A percentile compares a stretch with the other conserved stretches of the same genome.
Conservation (phyloP, 2,888 invertebrate genomes). For the Dexiosoma caninum region DNA sequence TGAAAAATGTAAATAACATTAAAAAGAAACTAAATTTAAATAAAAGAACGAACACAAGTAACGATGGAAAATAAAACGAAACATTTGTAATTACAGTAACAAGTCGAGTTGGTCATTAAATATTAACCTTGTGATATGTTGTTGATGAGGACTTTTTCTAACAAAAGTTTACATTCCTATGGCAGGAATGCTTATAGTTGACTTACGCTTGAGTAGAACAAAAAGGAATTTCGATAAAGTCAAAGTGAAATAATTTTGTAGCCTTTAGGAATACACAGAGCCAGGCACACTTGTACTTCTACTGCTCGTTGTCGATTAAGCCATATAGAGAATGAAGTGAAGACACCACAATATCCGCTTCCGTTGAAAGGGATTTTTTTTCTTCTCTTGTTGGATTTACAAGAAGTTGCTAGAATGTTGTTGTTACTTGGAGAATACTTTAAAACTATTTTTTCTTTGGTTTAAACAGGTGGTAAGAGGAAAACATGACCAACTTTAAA, state of each 20-base stretch:
- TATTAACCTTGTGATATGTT: constrained; percentile 68
- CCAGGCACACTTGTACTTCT: neutral
- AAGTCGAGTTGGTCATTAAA: constrained; percentile 71
- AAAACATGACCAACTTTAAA: neutral
- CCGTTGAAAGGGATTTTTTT: constrained; percentile 30
- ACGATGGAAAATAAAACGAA: constrained; percentile 48
- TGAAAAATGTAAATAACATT: constrained; percentile 60
- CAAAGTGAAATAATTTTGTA: constrained; percentile 39
- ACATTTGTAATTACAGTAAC: constrained; percentile 64
- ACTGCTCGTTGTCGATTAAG: constrained; percentile 1
- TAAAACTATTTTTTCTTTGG: constrained; percentile 6
- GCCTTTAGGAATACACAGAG: neutral
- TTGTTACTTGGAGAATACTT: constrained; percentile 38
- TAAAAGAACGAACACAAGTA: neutral
- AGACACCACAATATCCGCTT: constrained; percentile 60
- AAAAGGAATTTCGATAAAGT: constrained; percentile 20
- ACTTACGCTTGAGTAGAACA: constrained; percentile 1
- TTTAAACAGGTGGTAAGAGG: neutral
- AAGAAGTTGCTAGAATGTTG: neutral
- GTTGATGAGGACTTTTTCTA: constrained; percentile 22
- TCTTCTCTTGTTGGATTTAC: neutral
- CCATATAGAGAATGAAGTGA: constrained; percentile 35
- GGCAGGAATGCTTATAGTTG: constrained; percentile 2
- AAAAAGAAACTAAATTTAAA: neutral
- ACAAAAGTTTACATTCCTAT: neutral